Evolutionary conservation across 2,888 invertebrate species (phyloP), one percentile per base, ranked within the genome.

Genomic region (Imbricaverruca yamaguchii): DNA sequence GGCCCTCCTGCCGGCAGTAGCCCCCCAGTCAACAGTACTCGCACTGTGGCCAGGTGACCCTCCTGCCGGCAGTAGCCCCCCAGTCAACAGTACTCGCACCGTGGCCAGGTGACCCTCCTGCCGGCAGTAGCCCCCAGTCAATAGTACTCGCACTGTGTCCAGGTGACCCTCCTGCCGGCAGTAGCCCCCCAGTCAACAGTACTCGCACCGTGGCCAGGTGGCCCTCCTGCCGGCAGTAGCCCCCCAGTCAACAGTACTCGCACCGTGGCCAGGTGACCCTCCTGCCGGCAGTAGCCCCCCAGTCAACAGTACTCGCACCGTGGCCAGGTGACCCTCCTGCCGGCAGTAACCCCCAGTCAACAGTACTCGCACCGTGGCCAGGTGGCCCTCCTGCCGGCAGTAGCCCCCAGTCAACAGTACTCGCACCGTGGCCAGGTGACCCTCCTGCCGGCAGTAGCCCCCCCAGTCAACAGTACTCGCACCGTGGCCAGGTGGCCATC

Each of bases 61-160:
- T 91, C 92, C 85, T 92, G 91, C 83, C 91, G 23, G 56, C 55
- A 67, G 4, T 25, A 1, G 3, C 18, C 18, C n/a, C 15, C 8
- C 13, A 8, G 92, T 92, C 59, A 96, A 88, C 55, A 96, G 88
- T 81, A 92, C 91, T 82, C 92, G 89, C 74, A 90, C 93, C 83
- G 92, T 93, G 84, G 89, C 90, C 83, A 91, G 89, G 87, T 92
- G 94, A 59, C 92, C 95, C 87, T 91, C 92, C 85, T 92, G 91
- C 83, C 91, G 23, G 56, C 55, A 67, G 4, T 25, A 1, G 3
- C 18, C 18, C n/a, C 15, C 8, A 0, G 92, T 92, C 59, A 96
- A 88, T 55, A 96, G 88, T 81, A 92, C 91, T 82, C 92, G 89
- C 74, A 90, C 93, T 83, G 92, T 93, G 84, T 89, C 90, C 83